phyloP scores from a whole-genome alignment of 2,113 vertebrate genomes.

The Lota lota region DNA sequence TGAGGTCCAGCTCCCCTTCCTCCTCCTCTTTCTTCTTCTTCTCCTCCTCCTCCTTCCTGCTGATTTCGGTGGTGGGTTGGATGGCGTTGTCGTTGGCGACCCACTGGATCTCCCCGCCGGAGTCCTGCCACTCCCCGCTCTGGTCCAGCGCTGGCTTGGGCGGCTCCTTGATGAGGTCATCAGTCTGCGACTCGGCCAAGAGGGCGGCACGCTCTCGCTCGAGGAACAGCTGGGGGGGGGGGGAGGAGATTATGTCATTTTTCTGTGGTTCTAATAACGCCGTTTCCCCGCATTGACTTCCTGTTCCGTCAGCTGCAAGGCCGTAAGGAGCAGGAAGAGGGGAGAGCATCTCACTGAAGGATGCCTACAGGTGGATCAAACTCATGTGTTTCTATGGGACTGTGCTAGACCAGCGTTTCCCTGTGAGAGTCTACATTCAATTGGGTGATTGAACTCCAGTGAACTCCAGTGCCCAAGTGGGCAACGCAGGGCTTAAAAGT shows the following conservation, averaged over 20 bases:
- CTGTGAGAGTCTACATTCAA: too few species aligned
- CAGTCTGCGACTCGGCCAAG: conserved; percentile 92
- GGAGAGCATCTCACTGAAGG: too few species aligned
- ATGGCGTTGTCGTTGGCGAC: conserved; percentile 83
- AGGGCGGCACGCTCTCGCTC: conserved; percentile 90
- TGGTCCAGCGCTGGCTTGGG: conserved; percentile 85
- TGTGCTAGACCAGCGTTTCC: too few species aligned
- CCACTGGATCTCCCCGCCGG: conserved; percentile 94
- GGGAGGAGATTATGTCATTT: not conserved
- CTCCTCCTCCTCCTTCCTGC: conserved; percentile 59
- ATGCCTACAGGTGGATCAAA: too few species aligned
- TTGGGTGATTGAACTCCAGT: too few species aligned
- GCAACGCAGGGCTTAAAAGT: too few species aligned
- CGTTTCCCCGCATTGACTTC: too few species aligned
- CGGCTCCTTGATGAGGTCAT: conserved; percentile 95
- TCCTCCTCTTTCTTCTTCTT: conserved; percentile 77
- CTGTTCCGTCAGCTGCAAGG: too few species aligned
- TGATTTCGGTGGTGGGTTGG: conserved; percentile 24
- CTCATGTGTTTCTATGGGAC: too few species aligned
- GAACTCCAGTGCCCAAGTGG: too few species aligned
- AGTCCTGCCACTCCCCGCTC: conserved; percentile 95
- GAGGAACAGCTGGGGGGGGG: conserved; percentile 81
- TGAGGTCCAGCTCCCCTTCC: conserved; percentile 94
- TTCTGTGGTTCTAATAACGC: too few species aligned
- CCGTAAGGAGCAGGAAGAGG: too few species aligned